These are phyloP conservation scores for Nephrocerus scutellatus DNA, from an alignment of 2,888 invertebrate genomes.

Conservation along the genomic window DNA sequence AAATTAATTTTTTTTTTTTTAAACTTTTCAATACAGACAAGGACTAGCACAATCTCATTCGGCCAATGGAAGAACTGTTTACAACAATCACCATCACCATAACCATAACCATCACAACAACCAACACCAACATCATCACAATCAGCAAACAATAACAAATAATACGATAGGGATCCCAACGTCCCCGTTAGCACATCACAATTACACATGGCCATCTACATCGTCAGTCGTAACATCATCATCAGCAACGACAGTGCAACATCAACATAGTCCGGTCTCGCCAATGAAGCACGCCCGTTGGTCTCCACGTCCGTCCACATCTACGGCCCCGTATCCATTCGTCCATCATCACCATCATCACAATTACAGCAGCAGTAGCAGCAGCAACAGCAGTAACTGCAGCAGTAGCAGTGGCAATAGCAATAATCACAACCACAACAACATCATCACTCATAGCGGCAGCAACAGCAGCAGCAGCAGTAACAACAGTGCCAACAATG, in stretches of 20 bases:
- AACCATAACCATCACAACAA: constrained; percentile 17
- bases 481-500: constrained; percentile 40
- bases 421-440: constrained; percentile 28
- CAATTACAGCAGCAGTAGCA: constrained; percentile 31
- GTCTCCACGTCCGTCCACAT: constrained; percentile 59
- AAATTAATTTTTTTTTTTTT: constrained; percentile 2
- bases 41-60: constrained; percentile 50
- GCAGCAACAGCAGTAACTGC: constrained; percentile 20
- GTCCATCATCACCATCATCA: constrained; percentile 42
- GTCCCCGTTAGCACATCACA: constrained; percentile 45
- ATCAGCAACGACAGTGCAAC: constrained; percentile 19
- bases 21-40: constrained; percentile 42
- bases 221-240: constrained; percentile 19
- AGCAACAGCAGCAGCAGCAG: constrained; percentile 18
- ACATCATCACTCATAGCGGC: constrained; percentile 37
- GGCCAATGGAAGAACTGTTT: constrained; percentile 31
- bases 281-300: constrained; percentile 66
- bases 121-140: constrained; percentile 28
- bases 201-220: constrained; percentile 42
- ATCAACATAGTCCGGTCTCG: constrained; percentile 38
- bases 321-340: constrained; percentile 47
- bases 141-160: constrained; percentile 35
- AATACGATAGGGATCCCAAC: constrained; percentile 43
- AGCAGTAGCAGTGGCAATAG: constrained; percentile 27
- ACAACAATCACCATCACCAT: constrained; percentile 35